Evolutionary conservation across 2,888 invertebrate species (phyloP).

Genomic region (Cheilosia urbana): DNA sequence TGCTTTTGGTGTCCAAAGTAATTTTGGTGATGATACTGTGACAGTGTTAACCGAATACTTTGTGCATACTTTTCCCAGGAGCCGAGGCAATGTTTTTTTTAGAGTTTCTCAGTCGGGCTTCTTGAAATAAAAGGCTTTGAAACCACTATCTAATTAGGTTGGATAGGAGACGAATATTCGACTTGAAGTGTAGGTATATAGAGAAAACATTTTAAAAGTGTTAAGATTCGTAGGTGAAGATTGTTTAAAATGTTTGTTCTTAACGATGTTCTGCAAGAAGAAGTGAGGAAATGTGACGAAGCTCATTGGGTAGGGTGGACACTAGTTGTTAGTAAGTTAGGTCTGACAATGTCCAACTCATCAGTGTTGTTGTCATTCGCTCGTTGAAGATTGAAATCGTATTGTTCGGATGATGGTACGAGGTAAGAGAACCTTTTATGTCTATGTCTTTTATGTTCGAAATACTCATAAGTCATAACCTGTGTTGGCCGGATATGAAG

Average conservation of each 20-base stretch:
- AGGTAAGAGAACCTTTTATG: too few species aligned
- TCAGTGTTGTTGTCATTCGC: too few species aligned
- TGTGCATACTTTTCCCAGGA: slow-evolving; percentile 57
- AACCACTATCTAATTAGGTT: slow-evolving; percentile 41
- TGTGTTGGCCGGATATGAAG: too few species aligned
- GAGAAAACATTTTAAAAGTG: not conserved
- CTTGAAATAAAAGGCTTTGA: slow-evolving; percentile 31
- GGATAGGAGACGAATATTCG: slow-evolving; percentile 40
- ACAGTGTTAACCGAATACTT: slow-evolving; percentile 65
- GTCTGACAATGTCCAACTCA: too few species aligned
- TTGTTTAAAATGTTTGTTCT: not conserved
- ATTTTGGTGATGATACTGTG: slow-evolving; percentile 55
- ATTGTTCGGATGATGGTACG: too few species aligned
- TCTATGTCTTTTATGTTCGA: too few species aligned
- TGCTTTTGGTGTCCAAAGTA: slow-evolving; percentile 54
- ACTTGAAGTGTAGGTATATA: not conserved
- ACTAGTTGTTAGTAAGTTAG: too few species aligned
- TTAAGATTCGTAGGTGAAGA: not conserved
- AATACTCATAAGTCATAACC: too few species aligned
- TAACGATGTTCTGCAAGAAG: not conserved
- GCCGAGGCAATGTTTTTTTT: not conserved
- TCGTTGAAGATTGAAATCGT: too few species aligned
- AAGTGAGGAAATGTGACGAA: too few species aligned
- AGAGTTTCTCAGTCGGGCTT: not conserved
- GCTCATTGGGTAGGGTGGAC: too few species aligned